These are phyloP conservation scores for Heliothis subflexa DNA, from an alignment of 1,140 invertebrate genomes.

Conservation along the genomic window DNA sequence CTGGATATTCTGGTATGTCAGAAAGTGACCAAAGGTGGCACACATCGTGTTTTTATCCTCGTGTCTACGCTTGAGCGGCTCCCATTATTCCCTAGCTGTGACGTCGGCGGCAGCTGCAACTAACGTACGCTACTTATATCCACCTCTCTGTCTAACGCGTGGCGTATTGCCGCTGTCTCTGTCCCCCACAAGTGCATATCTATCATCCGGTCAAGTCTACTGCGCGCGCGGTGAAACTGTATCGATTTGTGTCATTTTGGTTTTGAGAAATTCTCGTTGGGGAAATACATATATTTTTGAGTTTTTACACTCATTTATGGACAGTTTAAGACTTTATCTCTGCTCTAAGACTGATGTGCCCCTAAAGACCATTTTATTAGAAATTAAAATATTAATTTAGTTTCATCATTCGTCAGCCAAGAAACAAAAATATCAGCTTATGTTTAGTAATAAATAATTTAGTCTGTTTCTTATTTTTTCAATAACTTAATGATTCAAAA, in stretches of 20 bases:
- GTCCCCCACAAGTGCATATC: slow-evolving; percentile 62
- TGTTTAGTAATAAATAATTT: too few relatives aligned
- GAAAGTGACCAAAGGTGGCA: slow-evolving; percentile 41
- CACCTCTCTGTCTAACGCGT: slow-evolving; percentile 56
- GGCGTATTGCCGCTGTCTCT: slow-evolving; percentile 56
- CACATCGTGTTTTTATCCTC: slow-evolving; percentile 41
- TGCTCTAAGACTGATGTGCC: too few relatives aligned
- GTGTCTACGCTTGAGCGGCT: slow-evolving; percentile 48
- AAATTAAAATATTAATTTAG: too few relatives aligned
- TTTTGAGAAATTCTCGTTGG: slow-evolving; percentile 36
- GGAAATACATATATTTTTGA: slow-evolving; percentile 3
- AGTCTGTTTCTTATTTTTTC: too few relatives aligned
- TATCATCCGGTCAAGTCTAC: slow-evolving; percentile 62
- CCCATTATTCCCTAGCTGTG: slow-evolving; percentile 50
- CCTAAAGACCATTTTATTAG: too few relatives aligned
- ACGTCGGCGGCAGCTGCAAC: slow-evolving; percentile 74
- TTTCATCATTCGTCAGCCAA: too few relatives aligned
- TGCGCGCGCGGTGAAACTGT: slow-evolving; percentile 57
- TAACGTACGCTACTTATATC: slow-evolving; percentile 66
- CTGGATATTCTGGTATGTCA: slow-evolving; percentile 34
- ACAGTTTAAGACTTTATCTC: neutral
- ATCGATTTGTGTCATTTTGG: slow-evolving; percentile 67
- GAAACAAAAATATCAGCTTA: too few relatives aligned
- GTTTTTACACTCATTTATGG: neutral
- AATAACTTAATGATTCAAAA: neutral